Conservation (phyloP, 1,140 invertebrate species). For the Caenorhabditis brenneri region DNA sequence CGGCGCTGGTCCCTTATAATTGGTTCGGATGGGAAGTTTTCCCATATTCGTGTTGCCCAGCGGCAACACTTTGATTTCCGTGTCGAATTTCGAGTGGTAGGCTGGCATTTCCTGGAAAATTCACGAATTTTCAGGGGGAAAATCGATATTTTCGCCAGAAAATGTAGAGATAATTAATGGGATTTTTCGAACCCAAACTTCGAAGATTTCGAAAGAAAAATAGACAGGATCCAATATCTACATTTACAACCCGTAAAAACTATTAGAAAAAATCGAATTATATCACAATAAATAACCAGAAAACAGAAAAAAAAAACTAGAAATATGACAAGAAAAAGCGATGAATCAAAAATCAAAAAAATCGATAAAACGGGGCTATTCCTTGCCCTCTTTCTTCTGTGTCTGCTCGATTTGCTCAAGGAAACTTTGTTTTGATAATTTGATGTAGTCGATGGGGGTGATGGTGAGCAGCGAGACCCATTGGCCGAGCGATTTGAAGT, state of each 20-base stretch:
- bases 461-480: constrained; percentile 58
- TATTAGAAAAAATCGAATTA: background rate
- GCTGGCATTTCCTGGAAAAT: constrained; percentile 75
- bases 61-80: constrained; percentile 61
- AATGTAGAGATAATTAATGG: background rate
- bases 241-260: background rate
- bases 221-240: background rate
- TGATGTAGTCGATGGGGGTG: constrained; percentile 57
- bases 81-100: constrained; percentile 89
- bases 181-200: constrained; percentile 10
- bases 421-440: constrained; percentile 55
- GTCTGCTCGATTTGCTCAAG: constrained; percentile 53
- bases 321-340: background rate
- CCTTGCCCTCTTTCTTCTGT: constrained; percentile 2
- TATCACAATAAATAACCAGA: background rate
- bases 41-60: constrained; percentile 88
- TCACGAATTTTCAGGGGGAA: background rate
- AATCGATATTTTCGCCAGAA: too few species aligned
- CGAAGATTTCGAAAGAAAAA: background rate
- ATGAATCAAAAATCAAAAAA: background rate
- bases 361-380: too few species aligned
- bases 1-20: constrained; percentile 86
- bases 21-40: constrained; percentile 83
- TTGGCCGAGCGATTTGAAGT: constrained; percentile 54
- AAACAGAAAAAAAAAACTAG: background rate